Evolutionary conservation across 1,140 invertebrate genomes (phyloP).

Genomic region (Pseudoatta argentina): DNA sequence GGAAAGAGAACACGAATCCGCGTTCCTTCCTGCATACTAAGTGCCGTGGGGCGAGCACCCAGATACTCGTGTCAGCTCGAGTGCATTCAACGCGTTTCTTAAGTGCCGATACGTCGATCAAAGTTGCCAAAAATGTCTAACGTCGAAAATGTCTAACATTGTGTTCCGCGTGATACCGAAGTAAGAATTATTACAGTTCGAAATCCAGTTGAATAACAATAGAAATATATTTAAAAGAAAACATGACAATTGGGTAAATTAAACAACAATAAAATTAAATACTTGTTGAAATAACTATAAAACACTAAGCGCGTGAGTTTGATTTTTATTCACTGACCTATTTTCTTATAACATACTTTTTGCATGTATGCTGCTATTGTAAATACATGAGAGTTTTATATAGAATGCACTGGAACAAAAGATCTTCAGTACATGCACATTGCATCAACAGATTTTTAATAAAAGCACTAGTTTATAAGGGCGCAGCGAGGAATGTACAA

Average conservation of each 20-base stretch:
- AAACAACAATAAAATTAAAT: background rate
- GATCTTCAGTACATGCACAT: background rate
- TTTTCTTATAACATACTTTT: background rate
- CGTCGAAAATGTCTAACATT: constrained; percentile 5
- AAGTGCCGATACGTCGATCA: constrained; percentile 26
- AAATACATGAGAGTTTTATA: constrained; percentile 1
- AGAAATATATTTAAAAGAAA: background rate
- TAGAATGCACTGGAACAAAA: background rate
- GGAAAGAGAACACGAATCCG: constrained; percentile 59
- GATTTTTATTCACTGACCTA: constrained; percentile 22
- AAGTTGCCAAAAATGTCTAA: background rate
- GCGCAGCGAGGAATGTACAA: constrained; percentile 24
- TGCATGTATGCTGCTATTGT: background rate
- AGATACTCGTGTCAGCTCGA: constrained; percentile 8
- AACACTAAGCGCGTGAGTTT: background rate
- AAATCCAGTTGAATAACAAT: background rate
- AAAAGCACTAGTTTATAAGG: constrained; percentile 45
- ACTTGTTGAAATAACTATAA: background rate
- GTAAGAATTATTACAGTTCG: background rate
- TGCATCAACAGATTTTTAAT: constrained; percentile 49
- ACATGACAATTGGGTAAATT: background rate
- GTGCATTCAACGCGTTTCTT: constrained; percentile 33
- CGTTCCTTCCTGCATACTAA: constrained; percentile 54
- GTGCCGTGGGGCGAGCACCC: background rate
- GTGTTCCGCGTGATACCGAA: background rate